A percentile compares a stretch with the other conserved stretches of the same genome.
phyloP scores from a whole-genome alignment of 2,888 invertebrate genomes.

The Stenodema calcarata region DNA sequence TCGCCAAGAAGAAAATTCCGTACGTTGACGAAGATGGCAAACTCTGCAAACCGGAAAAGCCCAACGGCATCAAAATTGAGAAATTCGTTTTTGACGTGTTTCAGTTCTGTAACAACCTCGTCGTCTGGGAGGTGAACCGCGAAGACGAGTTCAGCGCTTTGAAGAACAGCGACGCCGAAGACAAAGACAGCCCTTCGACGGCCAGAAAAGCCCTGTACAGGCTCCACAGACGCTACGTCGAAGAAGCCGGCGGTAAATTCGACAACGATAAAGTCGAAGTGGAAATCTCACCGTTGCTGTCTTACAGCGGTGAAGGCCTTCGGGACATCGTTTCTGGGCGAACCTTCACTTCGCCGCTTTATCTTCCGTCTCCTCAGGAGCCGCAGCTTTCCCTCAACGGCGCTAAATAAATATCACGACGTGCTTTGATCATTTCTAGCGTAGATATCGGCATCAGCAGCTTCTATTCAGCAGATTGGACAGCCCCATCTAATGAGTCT shows the following conservation, averaged over 20 bases:
- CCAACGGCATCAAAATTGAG: slow-evolving; percentile 98
- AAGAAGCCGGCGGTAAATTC: slow-evolving; percentile 81
- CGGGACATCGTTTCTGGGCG: slow-evolving; percentile 71
- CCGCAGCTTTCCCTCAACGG: slow-evolving; percentile 6
- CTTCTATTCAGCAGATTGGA: too few relatives aligned
- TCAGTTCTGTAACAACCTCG: slow-evolving; percentile 87
- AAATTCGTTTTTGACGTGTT: slow-evolving; percentile 99
- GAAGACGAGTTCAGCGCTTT: slow-evolving; percentile 96
- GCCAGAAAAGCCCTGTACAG: slow-evolving; percentile 78
- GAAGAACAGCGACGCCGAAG: slow-evolving; percentile 92
- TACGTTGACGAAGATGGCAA: slow-evolving; percentile 76
- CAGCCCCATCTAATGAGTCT: too few relatives aligned
- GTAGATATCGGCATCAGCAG: too few relatives aligned
- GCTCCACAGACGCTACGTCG: slow-evolving; percentile 80
- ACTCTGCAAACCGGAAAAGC: slow-evolving; percentile 75
- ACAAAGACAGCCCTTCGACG: slow-evolving; percentile 90
- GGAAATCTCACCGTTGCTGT: slow-evolving; percentile 90
- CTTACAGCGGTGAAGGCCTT: slow-evolving; percentile 89
- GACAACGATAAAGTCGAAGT: slow-evolving; percentile 69
- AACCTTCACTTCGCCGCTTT: slow-evolving; percentile 72
- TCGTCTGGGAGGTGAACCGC: slow-evolving; percentile 89
- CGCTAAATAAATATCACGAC: background rate
- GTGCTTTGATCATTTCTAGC: too few relatives aligned
- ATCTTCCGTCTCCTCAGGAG: slow-evolving; percentile 61
- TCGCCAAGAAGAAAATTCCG: slow-evolving; percentile 97